Evolutionary conservation across 2,888 invertebrate genomes (phyloP), one percentile per base, ranked within the genome.

Genomic region (Eurytoma adleriae): DNA sequence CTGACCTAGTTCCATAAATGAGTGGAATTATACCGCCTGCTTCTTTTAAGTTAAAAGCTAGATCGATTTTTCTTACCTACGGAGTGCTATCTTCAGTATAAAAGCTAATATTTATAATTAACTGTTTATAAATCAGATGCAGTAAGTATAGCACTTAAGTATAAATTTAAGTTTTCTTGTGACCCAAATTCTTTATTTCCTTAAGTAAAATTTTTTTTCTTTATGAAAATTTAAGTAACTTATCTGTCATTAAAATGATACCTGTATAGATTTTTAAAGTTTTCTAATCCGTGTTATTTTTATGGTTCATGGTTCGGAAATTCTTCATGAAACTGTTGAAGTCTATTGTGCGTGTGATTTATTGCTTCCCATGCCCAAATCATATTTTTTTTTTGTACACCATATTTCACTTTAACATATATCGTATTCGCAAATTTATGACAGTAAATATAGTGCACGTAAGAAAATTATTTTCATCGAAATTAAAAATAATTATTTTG

Each of bases 1-100:
- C 52, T 54, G 72, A 72, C 72, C 72, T 27, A 72, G 30, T 72
- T 72, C 16, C 72, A 72, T 72, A 72, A 72, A 62, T 62, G 52
- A 62, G 30, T 72, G n/a, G 52, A 62, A n/a, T 62, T 72, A 72
- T 62, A 62, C 52, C n/a, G 62, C n/a, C 52, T 50, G 18, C 27
- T 61, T 62, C 14, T n/a, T 27, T 62, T 12, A 27, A 72, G 52
- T 27, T 18, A 30, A 69, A 62, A 62, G 72, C 24, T 16, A 50
- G 24, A 61, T 71, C 52, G 52, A 71, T 71, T 48, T 59, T n/a
- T 61, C 24, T 27, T 71, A 71, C n/a, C 61, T 61, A 61, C 50
- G 13, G n/a, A 12, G 4, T n/a, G 3, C 50, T 24, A 70, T n/a
- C 40, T 40, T 5, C 16, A 4, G 40, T 5, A 40, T 40, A 4